Conservation (phyloP, 2,888 invertebrate species). For the Barypeithes pellucidus region DNA sequence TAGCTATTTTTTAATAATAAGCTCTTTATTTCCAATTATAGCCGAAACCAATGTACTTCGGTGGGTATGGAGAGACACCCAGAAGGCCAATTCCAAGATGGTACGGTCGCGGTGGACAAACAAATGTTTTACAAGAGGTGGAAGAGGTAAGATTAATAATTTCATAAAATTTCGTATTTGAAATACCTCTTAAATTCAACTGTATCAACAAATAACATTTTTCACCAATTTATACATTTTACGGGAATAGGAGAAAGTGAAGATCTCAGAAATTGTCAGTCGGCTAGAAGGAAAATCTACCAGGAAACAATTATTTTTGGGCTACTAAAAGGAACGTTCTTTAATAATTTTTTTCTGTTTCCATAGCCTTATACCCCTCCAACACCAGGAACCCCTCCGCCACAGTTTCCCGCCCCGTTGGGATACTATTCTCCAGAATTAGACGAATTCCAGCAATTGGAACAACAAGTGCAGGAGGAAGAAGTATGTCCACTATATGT, state of each 20-base stretch:
- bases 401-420: constrained; percentile 21
- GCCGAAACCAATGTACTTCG: constrained; percentile 34
- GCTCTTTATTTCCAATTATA: constrained; percentile 25
- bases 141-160: constrained; percentile 8
- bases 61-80: constrained; percentile 42
- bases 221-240: too few species aligned
- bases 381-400: constrained; percentile 15
- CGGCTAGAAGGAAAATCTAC: too few species aligned
- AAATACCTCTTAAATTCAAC: too few species aligned
- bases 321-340: too few species aligned
- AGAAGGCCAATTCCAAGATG: constrained; percentile 33
- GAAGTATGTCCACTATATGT: constrained; percentile 30
- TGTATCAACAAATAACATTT: too few species aligned
- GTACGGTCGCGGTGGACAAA: constrained; percentile 26
- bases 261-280: too few species aligned
- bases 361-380: neutral
- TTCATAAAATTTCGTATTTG: too few species aligned
- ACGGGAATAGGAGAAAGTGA: too few species aligned
- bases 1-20: neutral
- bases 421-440: constrained; percentile 12
- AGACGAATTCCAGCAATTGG: constrained; percentile 19
- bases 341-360: neutral
- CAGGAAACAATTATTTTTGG: too few species aligned
- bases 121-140: constrained; percentile 28
- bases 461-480: constrained; percentile 7